Evolutionary conservation across 2,888 invertebrate genomes (phyloP), one percentile per base, ranked within the genome.

Genomic region (Brenthis hecate): DNA sequence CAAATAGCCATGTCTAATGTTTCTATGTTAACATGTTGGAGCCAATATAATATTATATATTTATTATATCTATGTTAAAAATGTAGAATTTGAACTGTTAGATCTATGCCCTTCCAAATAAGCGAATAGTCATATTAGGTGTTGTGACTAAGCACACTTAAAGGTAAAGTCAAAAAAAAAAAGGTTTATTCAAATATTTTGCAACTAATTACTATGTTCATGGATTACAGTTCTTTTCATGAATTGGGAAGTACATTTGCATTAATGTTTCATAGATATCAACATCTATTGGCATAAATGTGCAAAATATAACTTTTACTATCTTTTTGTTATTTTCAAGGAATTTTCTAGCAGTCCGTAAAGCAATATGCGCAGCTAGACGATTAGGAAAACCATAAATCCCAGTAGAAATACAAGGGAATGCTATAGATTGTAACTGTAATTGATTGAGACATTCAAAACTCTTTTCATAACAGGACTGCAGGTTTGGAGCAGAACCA

Each of bases 321-420:
- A 97, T 85, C 16, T 89, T 82, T 66, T 88, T 86, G 68, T 88
- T 85, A 0, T 82, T 77, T 80, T 94, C 93, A 50, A 98, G 88
- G 81, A 94, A 95, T 67, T 94, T 92, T 74, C 96, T 91, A 0
- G 96, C 94, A 1, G 95, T 94, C 32, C 88, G 84, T 8, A 96
- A 82, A 3, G 97, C 97, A 5, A 97, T 94, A 76, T 95, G 94
- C 0, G 96, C 96, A 0, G 98, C 98, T 50, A 95, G 86, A 70
- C 94, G 94, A 81, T 95, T 95, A 0, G 98, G 98, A 85, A 97
- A 98, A 0, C 97, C 97, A 83, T 97, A 98, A 72, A 98, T 94
- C n/a, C 98, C 98, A 5, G 98, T 98, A 0, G 97, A 97, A 80
- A 98, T 97, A 81, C 98, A 98, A 0, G 98, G 98, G 82, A 98